Conservation (phyloP, 2,797 vertebrate genomes). For the Semaprochilodus insignis region DNA sequence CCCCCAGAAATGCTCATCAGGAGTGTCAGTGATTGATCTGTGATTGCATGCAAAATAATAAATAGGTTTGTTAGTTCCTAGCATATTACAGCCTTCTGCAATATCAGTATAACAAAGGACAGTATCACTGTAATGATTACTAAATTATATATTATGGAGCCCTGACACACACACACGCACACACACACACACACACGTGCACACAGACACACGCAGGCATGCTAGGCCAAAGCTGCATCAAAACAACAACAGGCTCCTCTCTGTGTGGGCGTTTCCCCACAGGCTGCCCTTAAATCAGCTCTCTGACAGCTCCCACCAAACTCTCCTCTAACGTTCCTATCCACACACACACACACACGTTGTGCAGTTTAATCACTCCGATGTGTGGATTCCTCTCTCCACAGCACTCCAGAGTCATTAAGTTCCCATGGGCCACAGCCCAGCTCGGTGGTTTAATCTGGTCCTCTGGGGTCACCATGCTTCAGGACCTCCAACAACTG, state of each 20-base stretch:
- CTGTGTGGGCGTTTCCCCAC: constrained; percentile 76
- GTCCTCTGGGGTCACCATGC: constrained; percentile 49
- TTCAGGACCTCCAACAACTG: constrained; percentile 43
- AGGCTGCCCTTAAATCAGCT: constrained; percentile 75
- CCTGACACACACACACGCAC: constrained; percentile 28
- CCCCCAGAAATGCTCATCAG: too few species aligned
- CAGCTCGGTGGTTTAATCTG: constrained; percentile 55
- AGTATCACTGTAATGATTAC: neutral
- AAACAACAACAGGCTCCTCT: constrained; percentile 61
- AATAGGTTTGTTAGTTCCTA: neutral
- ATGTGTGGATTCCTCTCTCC: constrained; percentile 54
- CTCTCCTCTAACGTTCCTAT: constrained; percentile 63
- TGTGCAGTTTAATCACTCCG: constrained; percentile 50
- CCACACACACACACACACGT: neutral
- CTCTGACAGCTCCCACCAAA: constrained; percentile 70
- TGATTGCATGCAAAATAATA: neutral
- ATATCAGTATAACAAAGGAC: neutral
- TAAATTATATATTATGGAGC: neutral
- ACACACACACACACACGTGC: constrained; percentile 23
- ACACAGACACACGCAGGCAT: constrained; percentile 11
- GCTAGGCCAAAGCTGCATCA: constrained; percentile 50
- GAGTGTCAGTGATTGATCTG: neutral
- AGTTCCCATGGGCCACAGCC: constrained; percentile 54
- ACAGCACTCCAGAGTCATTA: constrained; percentile 47
- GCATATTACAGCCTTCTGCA: neutral